Evolutionary conservation across 1,140 invertebrate genomes (phyloP), one percentile per base, ranked within the genome.

Genomic region (Drosophila watanabei): DNA sequence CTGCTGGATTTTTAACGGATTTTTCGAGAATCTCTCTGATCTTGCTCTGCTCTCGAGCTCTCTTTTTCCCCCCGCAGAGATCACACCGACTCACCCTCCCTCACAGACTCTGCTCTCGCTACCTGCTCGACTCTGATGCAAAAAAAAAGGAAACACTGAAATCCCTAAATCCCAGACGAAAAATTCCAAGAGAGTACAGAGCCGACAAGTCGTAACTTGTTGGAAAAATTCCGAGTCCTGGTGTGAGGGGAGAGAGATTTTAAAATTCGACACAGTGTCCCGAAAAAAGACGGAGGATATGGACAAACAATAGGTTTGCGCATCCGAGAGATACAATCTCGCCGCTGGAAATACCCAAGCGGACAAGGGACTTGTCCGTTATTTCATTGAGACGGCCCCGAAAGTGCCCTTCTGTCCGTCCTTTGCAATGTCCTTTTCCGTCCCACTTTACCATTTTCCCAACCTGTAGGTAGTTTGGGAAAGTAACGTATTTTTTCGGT

Each of bases 231-330:
- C 68, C 70, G 62, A 60, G 28, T 46, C 76, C 70, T 64, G 68
- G 59, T 80, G 70, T 60, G 68, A 77, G 76, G 68, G 57, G 33
- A 51, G 51, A 73, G 68, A 68, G 66, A 88, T 88, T 88, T 82
- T 37, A 68, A 86, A 89, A 89, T 89, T 89, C 86, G 86, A 89
- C 82, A 89, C 86, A 82, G 75, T 75, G 73, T 72, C 69, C 86
- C 63, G 43, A 82, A 82, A 78, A 51, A 62, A 52, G 59, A 66
- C 60, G 58, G 63, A 86, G 77, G 64, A 58, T 56, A 57, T 75
- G 63, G 54, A 66, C 41, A 73, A 75, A 91, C 79, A 91, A 90
- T 90, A 62, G 64, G 71, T 45, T 69, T 69, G 45, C 79, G 41
- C 81, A 88, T 84, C 78, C 68, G 58, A 35, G 45, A 64, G 35